Conservation (phyloP, 2,113 vertebrate species). For the Thoracochromis brauschi region DNA sequence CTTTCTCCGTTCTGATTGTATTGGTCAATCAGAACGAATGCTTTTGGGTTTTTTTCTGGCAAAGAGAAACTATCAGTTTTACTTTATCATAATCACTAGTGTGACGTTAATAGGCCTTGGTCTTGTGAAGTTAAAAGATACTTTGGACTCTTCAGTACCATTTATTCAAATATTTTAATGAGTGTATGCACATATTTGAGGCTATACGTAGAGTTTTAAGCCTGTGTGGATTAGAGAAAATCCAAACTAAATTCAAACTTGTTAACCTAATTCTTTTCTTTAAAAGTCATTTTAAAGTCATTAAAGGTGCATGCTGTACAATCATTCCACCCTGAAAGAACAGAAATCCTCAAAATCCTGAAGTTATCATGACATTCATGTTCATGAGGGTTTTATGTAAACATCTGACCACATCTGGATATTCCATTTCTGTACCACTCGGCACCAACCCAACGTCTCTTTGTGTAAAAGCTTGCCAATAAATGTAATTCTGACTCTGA, state of each 20-base stretch:
- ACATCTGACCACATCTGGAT: not conserved
- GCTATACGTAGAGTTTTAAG: not conserved
- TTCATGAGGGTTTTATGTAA: not conserved
- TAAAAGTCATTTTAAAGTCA: not conserved
- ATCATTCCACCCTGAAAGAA: not conserved
- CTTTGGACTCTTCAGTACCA: not conserved
- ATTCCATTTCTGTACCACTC: too few relatives aligned
- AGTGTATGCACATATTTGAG: not conserved
- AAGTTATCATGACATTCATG: not conserved
- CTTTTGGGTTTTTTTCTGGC: fast-evolving
- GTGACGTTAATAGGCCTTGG: not conserved
- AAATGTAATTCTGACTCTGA: not conserved
- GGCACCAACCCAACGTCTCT: not conserved
- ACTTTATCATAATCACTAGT: fast-evolving
- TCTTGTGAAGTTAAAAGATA: not conserved
- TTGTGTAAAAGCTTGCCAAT: not conserved
- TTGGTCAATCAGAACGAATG: not conserved
- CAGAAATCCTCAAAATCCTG: not conserved
- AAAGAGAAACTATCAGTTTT: not conserved
- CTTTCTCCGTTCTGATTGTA: not conserved
- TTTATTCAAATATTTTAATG: not conserved
- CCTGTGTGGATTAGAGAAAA: not conserved
- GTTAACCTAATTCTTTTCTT: not conserved
- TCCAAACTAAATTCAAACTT: not conserved
- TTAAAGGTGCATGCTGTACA: fast-evolving